Evolutionary conservation across 2,113 vertebrate genomes (phyloP), one percentile per base, ranked within the genome.

Genomic region (Harpagus bidentatus): DNA sequence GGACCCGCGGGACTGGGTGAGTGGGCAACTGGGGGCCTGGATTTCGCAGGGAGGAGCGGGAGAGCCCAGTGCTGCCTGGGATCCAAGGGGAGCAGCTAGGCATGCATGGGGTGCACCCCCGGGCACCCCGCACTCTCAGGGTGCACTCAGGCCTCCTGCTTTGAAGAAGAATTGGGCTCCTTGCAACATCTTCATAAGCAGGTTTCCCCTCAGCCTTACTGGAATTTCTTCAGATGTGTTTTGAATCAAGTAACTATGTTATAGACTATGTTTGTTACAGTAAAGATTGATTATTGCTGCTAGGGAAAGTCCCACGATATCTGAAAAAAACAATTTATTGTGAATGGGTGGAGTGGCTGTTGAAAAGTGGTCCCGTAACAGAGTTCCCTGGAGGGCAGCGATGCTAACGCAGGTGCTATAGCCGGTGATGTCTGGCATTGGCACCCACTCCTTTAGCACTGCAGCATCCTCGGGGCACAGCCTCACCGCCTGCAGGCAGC

Each of bases 1-100:
- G 3, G 59, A 73, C 26, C 16, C 0, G 1, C 0, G 7, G 45
- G 16, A 26, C 47, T 1, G 1, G 19, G 31, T 9, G 32, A 81
- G 9, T 1, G 2, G 16, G 59, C 22, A 34, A 4, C 58, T 4
- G 13, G 48, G 40, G 11, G 13, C 21, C 22, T 1, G 2, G 34
- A 13, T 21, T 38, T 19, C 23, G 8, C 4, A 1, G 43, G 80
- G 29, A 48, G 42, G 26, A 56, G 26, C 2, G 2, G 34, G 40
- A 56, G 26, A 82, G 21, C 7, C 52, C 1, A 3, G 21, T 32
- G 74, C 45, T 47, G 47, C 36, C 21, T 4, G 0, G 45, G 29
- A 50, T 21, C 45, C 7, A 7, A 50, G 59, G 77, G 61, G 38
- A 25, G 45, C 26, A 8, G 13, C 19, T 2, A 14, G 69, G 48